Evolutionary conservation across 2,888 invertebrate genomes (phyloP).

Genomic region (Melanostoma mellinum): DNA sequence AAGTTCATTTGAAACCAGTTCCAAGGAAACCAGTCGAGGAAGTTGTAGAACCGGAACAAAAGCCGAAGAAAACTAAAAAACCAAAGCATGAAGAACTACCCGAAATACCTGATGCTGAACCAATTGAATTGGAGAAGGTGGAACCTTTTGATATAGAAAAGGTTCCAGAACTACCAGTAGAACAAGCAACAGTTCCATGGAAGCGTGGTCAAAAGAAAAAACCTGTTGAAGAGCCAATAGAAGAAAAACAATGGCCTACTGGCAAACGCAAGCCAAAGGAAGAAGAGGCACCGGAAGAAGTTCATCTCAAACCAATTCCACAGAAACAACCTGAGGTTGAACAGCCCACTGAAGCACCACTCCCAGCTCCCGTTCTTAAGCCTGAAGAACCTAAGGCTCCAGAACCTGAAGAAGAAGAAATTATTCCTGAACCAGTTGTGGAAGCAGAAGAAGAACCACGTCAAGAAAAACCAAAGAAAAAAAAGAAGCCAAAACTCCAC

Average conservation of each 20-base stretch:
- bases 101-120: conserved; percentile 79
- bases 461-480: conserved; percentile 81
- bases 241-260: conserved; percentile 80
- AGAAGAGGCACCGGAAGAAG: conserved; percentile 82
- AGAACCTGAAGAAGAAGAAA: conserved; percentile 76
- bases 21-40: conserved; percentile 79
- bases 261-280: conserved; percentile 81
- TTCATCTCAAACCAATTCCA: conserved; percentile 80
- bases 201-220: conserved; percentile 81
- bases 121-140: conserved; percentile 78
- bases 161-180: conserved; percentile 77
- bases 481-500: conserved; percentile 79
- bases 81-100: conserved; percentile 78
- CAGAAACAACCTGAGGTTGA: conserved; percentile 77
- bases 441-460: conserved; percentile 80
- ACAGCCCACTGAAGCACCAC: conserved; percentile 76
- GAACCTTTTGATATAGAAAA: conserved; percentile 79
- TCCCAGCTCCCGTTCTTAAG: conserved; percentile 77
- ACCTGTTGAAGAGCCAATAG: conserved; percentile 78
- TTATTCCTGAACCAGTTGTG: conserved; percentile 75
- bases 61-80: conserved; percentile 77
- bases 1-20: conserved; percentile 83
- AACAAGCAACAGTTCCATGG: conserved; percentile 79
- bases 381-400: conserved; percentile 78
- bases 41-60: conserved; percentile 78